A percentile compares a stretch with the other conserved stretches of the same genome.
phyloP scores from a whole-genome alignment of 2,113 vertebrate genomes.

The Uria aalge region DNA sequence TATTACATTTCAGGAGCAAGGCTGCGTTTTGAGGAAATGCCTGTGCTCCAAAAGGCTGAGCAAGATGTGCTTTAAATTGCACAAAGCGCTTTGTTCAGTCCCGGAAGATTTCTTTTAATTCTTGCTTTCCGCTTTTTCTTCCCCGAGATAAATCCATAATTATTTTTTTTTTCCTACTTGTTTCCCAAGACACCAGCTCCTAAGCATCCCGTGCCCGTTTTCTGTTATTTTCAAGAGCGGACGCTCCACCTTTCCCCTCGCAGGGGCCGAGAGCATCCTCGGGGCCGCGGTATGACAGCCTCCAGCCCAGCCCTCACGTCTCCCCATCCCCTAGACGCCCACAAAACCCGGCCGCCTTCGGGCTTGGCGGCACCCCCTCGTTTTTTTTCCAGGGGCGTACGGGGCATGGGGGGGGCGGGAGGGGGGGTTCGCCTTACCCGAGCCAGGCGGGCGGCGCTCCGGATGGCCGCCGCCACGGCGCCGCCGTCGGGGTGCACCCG shows the following conservation, averaged over 20 bases:
- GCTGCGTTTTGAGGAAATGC: neutral
- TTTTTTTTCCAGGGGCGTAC: neutral
- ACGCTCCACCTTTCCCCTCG: neutral
- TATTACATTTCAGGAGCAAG: neutral
- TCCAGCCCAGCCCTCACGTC: fast-evolving
- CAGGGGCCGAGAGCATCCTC: neutral
- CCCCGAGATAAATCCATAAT: neutral
- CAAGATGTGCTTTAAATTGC: neutral
- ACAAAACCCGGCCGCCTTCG: fast-evolving
- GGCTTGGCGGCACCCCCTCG: neutral
- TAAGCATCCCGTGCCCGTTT: fast-evolving
- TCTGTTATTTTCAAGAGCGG: fast-evolving
- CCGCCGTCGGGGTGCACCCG: constrained; percentile 89
- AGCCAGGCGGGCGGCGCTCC: constrained; percentile 82
- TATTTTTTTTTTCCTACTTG: neutral
- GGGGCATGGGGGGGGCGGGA: too few species aligned
- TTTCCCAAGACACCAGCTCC: neutral
- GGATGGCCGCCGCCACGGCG: constrained; percentile 90
- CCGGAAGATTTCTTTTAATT: neutral
- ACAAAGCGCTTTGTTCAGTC: neutral
- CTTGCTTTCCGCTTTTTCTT: neutral
- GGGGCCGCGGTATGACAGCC: neutral
- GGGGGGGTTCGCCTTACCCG: constrained; percentile 77
- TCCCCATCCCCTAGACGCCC: neutral
- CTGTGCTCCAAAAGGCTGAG: neutral